Evolutionary conservation across 2,113 vertebrate species (phyloP).

Genomic region (Agelaius phoeniceus): DNA sequence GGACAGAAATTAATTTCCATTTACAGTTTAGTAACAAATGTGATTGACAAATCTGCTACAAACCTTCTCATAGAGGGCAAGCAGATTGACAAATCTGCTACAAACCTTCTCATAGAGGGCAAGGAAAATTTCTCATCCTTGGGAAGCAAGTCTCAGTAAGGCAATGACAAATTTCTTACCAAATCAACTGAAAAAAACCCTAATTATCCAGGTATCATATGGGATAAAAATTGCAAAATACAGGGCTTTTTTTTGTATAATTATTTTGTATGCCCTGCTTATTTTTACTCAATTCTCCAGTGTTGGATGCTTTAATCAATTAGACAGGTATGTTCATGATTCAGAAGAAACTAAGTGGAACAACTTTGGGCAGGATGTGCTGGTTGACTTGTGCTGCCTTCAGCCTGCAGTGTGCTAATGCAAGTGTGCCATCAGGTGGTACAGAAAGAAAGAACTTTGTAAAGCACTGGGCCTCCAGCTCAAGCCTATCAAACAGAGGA

Average conservation of each 20-base stretch:
- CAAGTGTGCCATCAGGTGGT: constrained; percentile 65
- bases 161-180: neutral
- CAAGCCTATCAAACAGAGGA: neutral
- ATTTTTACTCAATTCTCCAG: neutral
- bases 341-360: neutral
- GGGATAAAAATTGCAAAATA: neutral
- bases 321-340: neutral
- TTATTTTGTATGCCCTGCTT: neutral
- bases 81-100: neutral
- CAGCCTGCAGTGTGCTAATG: neutral
- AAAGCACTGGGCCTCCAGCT: neutral
- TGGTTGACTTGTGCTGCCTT: neutral
- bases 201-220: neutral
- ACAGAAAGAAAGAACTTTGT: neutral
- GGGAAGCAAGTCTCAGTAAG: neutral
- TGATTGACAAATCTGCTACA: neutral
- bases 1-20: neutral
- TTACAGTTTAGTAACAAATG: neutral
- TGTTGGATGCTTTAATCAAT: neutral
- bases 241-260: neutral
- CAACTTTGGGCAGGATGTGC: neutral
- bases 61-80: neutral
- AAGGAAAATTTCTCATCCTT: neutral
- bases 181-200: neutral
- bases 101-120: neutral